Evolutionary conservation across 2,113 vertebrate species (phyloP).

Genomic region (Phalacrocorax carbo): DNA sequence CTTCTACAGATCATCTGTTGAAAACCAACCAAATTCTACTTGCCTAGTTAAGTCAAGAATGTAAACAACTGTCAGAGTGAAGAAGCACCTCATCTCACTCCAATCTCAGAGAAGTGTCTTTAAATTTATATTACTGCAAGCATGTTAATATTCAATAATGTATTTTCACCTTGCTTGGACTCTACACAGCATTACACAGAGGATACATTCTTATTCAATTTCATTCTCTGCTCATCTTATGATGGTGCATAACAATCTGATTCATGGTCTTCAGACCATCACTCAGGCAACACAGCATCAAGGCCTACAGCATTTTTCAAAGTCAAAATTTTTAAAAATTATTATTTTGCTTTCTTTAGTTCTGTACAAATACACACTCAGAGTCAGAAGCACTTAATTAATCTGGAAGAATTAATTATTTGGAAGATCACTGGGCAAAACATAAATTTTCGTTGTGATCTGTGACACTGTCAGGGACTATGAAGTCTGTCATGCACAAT

Average conservation of each 20-base stretch:
- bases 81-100: background rate
- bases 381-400: background rate
- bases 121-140: background rate
- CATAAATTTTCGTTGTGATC: background rate
- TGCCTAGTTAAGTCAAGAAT: background rate
- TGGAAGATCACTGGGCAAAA: background rate
- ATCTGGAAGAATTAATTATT: background rate
- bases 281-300: background rate
- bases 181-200: background rate
- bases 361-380: background rate
- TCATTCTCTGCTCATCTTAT: background rate
- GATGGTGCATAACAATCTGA: background rate
- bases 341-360: background rate
- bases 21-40: background rate
- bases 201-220: background rate
- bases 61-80: background rate
- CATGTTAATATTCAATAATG: accelerated
- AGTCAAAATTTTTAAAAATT: background rate
- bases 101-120: background rate
- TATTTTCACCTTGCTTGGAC: background rate
- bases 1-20: background rate
- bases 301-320: background rate
- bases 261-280: background rate
- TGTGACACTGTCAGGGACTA: background rate
- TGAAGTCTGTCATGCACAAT: background rate